Conservation (phyloP, 1,140 invertebrate genomes). For the Drosophila willistoni region DNA sequence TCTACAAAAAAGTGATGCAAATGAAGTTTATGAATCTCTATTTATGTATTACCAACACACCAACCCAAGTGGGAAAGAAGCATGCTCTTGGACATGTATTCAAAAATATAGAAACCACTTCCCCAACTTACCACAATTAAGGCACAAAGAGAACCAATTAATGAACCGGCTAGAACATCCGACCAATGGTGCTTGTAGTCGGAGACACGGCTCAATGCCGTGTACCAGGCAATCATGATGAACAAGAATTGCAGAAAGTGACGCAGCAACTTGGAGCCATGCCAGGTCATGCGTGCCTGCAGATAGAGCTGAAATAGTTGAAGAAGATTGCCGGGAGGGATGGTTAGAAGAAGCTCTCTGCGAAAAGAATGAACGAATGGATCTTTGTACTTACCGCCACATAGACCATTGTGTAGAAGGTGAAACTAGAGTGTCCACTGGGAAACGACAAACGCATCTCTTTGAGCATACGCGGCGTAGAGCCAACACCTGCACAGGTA, state of each 20-base stretch:
- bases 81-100: no score
- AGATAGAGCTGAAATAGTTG: constrained; percentile 89
- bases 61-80: background rate
- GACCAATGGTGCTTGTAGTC: constrained; percentile 98
- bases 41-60: background rate
- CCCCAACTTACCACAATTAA: constrained; percentile 85
- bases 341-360: constrained; percentile 43
- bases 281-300: constrained; percentile 90
- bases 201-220: constrained; percentile 93
- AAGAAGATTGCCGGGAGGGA: constrained; percentile 8
- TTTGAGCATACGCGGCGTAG: constrained; percentile 86
- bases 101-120: background rate
- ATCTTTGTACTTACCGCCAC: constrained; percentile 87
- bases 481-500: constrained; percentile 85
- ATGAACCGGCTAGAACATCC: constrained; percentile 86
- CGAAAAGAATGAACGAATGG: constrained; percentile 60
- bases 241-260: constrained; percentile 90
- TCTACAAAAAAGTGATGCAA: constrained; percentile 68
- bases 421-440: constrained; percentile 92
- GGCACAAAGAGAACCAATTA: constrained; percentile 85
- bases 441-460: constrained; percentile 92
- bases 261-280: constrained; percentile 88
- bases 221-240: constrained; percentile 90
- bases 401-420: constrained; percentile 91
- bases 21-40: constrained; percentile 14